Conservation (phyloP, 2,113 vertebrate genomes). For the Percina caprodes region DNA sequence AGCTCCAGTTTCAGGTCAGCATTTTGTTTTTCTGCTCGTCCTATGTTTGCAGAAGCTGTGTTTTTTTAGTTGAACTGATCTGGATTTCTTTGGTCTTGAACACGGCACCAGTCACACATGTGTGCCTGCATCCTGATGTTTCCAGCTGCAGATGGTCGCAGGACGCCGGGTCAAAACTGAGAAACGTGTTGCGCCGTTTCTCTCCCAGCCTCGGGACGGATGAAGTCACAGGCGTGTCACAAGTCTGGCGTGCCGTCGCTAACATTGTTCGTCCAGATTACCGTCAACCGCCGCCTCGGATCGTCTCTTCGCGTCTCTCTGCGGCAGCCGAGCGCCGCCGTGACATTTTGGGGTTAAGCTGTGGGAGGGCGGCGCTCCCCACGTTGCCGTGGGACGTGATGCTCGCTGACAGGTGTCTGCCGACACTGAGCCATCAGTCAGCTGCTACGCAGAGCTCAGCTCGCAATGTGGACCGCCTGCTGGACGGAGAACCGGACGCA, state of each 20-base stretch:
- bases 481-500: background rate
- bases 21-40: too few relatives aligned
- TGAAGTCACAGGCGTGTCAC: conserved; percentile 58
- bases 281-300: conserved; percentile 49
- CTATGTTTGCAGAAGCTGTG: background rate
- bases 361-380: conserved; percentile 26
- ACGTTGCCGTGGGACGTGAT: conserved; percentile 38
- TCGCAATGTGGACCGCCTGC: background rate
- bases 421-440: conserved; percentile 20
- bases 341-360: conserved; percentile 77
- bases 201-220: conserved; percentile 39
- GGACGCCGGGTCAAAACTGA: conserved; percentile 18
- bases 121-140: background rate
- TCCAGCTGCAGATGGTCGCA: conserved; percentile 24
- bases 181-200: conserved; percentile 26
- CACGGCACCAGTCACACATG: background rate
- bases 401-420: conserved; percentile 38
- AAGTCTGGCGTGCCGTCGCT: conserved; percentile 33
- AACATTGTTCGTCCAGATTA: conserved; percentile 52
- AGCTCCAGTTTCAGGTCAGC: background rate
- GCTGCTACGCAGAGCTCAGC: conserved; percentile 1
- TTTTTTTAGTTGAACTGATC: background rate
- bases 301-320: conserved; percentile 23
- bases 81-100: background rate
- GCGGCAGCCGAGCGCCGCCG: background rate